Base-by-base conservation (phyloP, 2,888 invertebrate genomes). In the Periphyllus acericola region DNA sequence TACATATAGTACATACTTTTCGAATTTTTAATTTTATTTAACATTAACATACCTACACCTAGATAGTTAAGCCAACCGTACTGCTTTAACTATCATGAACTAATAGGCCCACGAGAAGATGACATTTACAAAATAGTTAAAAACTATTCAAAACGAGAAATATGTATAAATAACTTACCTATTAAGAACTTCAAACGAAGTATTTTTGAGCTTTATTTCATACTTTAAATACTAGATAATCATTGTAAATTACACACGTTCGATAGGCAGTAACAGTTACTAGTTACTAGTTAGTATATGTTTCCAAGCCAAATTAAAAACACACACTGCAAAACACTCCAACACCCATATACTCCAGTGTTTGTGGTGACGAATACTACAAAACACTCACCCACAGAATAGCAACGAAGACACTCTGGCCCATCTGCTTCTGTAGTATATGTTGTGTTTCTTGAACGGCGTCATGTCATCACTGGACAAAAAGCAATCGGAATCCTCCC, bases 391-490 rank as follows among this genome's bases (percentile, higher is more conserved):
- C 87, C 87, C 87, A 80, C 87, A 87, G 19, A 87, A 87, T 4
- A 87, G 25, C 19, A 87, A 25, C 32, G 87, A 87, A 87, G 80
- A 80, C n/a, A 81, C 80, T 34, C 87, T 81, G 19, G 87, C 74
- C 87, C 87, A 87, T 87, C 81, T 74, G n/a, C 87, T 87, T 40
- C 66, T 87, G 46, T 87, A 87, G 46, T 87, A 87, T 36, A 87
- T 75, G 80, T 87, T 87, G 25, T 87, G 87, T 32, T 87, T 87
- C 29, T 87, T 87, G 46, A 81, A 87, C 14, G 87, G 87, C n/a
- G 81, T 81, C 87, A 87, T 87, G 81, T 87, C 87, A 29, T 87
- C 87, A 81, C 87, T 74, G 46, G 86, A 86, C 72, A 86, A n/a
- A 72, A 86, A 86, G 21, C 80, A 87, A 66, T 87, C 87, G 6